These are phyloP conservation scores for Gymnocypris eckloni DNA, from an alignment of 2,797 vertebrate species.

Conservation along the genomic window DNA sequence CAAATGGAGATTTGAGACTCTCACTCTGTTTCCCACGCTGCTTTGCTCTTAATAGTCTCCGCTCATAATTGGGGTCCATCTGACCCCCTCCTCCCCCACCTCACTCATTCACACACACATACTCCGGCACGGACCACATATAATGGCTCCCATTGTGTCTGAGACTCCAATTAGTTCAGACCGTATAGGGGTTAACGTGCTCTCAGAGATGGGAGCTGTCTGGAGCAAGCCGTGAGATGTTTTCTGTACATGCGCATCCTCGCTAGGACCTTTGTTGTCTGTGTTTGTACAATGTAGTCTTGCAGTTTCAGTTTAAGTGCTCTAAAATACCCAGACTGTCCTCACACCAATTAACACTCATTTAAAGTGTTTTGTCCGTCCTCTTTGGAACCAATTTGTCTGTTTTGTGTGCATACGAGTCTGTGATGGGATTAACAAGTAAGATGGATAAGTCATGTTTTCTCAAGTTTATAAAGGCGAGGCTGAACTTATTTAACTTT, in stretches of 20 bases:
- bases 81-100: slow-evolving; percentile 27
- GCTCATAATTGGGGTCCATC: slow-evolving; percentile 42
- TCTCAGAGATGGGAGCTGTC: slow-evolving; percentile 36
- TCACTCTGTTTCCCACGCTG: slow-evolving; percentile 46
- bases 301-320: slow-evolving; percentile 32
- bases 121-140: slow-evolving; percentile 1
- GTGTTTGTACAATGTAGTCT: slow-evolving; percentile 13
- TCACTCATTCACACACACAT: slow-evolving; percentile 37
- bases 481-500: slow-evolving; percentile 42
- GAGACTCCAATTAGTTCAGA: slow-evolving; percentile 49
- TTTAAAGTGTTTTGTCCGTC: slow-evolving; percentile 26
- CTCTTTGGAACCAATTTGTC: slow-evolving; percentile 45
- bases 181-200: slow-evolving; percentile 36
- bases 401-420: slow-evolving; percentile 6
- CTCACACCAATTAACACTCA: slow-evolving; percentile 52
- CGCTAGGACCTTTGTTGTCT: slow-evolving; percentile 37
- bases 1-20: slow-evolving; percentile 44
- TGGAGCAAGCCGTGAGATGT: slow-evolving; percentile 13
- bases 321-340: slow-evolving; percentile 28
- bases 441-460: slow-evolving; percentile 40
- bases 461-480: slow-evolving; percentile 23
- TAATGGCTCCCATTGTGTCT: slow-evolving; percentile 33
- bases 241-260: slow-evolving; percentile 27
- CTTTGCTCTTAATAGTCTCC: slow-evolving; percentile 47
- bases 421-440: slow-evolving; percentile 40